A percentile compares a stretch with the other conserved stretches of the same genome.
phyloP scores from a whole-genome alignment of 2,888 invertebrate genomes.

The Baronia brevicornis region DNA sequence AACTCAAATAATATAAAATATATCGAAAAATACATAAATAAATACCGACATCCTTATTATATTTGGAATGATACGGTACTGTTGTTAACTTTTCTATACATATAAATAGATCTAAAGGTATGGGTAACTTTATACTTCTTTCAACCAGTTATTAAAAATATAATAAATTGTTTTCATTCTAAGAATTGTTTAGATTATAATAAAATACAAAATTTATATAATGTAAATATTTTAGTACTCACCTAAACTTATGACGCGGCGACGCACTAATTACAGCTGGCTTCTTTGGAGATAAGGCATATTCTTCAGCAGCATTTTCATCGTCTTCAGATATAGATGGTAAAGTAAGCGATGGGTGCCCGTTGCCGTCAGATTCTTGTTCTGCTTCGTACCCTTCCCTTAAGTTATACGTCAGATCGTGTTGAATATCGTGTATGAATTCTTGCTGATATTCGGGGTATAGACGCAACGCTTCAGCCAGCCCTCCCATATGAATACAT shows the following conservation, averaged over 20 bases:
- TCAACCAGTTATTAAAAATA: no score
- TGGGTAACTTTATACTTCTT: no score
- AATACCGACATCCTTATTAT: no score
- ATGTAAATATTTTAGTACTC: no score
- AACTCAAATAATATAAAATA: no score
- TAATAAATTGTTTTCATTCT: no score
- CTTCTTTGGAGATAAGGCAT: slow-evolving; percentile 79
- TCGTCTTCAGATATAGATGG: slow-evolving; percentile 98
- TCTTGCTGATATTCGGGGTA: slow-evolving; percentile 97
- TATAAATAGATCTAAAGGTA: no score
- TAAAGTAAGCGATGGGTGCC: slow-evolving; percentile 86
- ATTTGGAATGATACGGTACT: no score
- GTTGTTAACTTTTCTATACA: no score
- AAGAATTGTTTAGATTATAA: no score
- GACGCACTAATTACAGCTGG: slow-evolving; percentile 75
- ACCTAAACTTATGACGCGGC: slow-evolving; percentile 80
- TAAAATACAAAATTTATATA: no score
- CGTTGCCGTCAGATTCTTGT: slow-evolving; percentile 84
- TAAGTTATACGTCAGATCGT: slow-evolving; percentile 95
- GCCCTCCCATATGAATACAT: slow-evolving; percentile 92
- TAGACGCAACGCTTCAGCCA: slow-evolving; percentile 90
- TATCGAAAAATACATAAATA: no score
- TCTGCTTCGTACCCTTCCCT: slow-evolving; percentile 95
- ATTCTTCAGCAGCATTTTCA: slow-evolving; percentile 88
- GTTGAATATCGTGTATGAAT: slow-evolving; percentile 94